Conservation (phyloP, 64 coral and sea anemone species). For the Platygyra sinensis region DNA sequence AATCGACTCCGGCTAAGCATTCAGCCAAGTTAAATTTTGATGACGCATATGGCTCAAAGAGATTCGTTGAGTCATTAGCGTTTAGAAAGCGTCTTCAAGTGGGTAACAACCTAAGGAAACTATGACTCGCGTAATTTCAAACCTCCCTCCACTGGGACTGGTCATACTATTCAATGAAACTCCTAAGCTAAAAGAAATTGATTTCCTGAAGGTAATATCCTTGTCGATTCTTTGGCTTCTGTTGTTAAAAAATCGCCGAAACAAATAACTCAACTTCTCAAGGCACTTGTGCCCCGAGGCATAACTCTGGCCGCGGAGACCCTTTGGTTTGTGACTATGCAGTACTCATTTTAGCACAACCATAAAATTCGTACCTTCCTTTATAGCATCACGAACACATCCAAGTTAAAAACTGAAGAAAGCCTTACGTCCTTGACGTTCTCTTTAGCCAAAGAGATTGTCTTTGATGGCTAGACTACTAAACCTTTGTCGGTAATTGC, state of each 20-base stretch:
- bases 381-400: not conserved
- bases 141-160: not conserved
- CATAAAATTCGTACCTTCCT: not conserved
- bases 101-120: too few relatives aligned
- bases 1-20: not conserved
- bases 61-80: not conserved
- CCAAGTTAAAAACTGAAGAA: not conserved
- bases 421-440: not conserved
- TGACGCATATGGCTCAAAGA: not conserved
- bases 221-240: not conserved
- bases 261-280: not conserved
- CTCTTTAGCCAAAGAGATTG: not conserved
- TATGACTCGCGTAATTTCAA: not conserved
- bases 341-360: not conserved
- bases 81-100: not conserved
- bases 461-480: not conserved
- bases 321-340: too few relatives aligned
- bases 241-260: not conserved
- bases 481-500: not conserved
- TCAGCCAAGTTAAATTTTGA: not conserved
- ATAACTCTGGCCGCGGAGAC: not conserved
- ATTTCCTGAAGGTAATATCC: not conserved
- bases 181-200: not conserved
- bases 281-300: not conserved
- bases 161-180: not conserved